These are phyloP conservation scores for Meteorus sp. DNA, from an alignment of 1,140 invertebrate genomes.

Conservation along the genomic window DNA sequence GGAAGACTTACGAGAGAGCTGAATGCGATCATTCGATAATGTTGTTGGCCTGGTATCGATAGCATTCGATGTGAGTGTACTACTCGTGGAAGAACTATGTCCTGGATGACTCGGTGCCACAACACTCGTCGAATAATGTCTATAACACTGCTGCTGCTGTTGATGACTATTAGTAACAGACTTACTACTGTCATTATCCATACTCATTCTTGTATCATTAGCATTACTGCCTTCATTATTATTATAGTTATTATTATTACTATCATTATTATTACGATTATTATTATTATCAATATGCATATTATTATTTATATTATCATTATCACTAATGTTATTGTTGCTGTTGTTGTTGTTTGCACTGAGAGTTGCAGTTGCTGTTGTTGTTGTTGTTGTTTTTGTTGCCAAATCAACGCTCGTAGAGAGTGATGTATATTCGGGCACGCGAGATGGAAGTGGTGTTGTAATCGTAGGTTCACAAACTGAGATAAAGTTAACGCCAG, in stretches of 20 bases:
- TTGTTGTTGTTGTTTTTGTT: constrained; percentile 14
- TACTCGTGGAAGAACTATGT: constrained; percentile 44
- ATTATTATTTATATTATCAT: too few relatives aligned
- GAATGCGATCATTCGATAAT: constrained; percentile 26
- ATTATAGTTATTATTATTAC: constrained; percentile 34
- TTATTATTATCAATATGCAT: not conserved
- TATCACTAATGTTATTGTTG: constrained; percentile 27
- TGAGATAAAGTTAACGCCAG: not conserved
- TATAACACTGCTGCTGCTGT: constrained; percentile 31
- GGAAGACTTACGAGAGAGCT: constrained; percentile 34
- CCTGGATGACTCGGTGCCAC: constrained; percentile 49
- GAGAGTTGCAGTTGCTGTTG: not conserved
- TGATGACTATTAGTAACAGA: too few relatives aligned
- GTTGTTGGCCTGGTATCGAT: constrained; percentile 29
- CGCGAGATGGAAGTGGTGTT: too few relatives aligned
- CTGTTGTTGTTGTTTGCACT: constrained; percentile 36
- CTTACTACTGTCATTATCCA: too few relatives aligned
- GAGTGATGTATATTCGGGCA: too few relatives aligned
- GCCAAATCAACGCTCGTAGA: constrained; percentile 25
- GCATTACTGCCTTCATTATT: too few relatives aligned
- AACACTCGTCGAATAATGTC: constrained; percentile 46
- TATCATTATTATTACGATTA: too few relatives aligned
- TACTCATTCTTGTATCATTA: too few relatives aligned
- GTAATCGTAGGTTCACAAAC: too few relatives aligned
- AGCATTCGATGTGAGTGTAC: constrained; percentile 47